phyloP scores from a whole-genome alignment of 2,797 vertebrate genomes.

The Margarornis squamiger region DNA sequence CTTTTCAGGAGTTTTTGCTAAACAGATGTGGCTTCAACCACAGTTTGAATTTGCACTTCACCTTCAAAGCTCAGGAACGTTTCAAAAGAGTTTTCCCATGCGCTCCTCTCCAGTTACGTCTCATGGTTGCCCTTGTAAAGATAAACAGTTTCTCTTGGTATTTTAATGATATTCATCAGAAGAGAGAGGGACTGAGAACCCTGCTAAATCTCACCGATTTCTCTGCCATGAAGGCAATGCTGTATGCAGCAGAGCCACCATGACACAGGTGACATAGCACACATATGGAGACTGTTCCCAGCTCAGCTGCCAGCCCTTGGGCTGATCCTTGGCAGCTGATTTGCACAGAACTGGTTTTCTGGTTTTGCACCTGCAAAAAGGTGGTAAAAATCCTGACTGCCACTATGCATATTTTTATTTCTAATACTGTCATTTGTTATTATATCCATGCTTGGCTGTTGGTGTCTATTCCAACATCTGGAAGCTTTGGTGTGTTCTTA shows the following conservation, averaged over 20 bases:
- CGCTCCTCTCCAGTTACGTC: not conserved
- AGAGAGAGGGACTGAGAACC: not conserved
- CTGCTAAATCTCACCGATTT: not conserved
- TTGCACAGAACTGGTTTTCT: not conserved
- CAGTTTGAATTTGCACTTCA: not conserved
- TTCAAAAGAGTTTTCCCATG: not conserved
- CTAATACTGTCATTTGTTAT: not conserved
- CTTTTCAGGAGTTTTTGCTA: not conserved
- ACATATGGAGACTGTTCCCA: not conserved
- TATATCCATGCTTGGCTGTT: not conserved
- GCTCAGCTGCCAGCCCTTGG: not conserved
- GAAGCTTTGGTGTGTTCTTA: not conserved
- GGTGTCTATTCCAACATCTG: not conserved
- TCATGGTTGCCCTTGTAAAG: not conserved
- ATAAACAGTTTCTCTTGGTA: not conserved
- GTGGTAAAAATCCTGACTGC: not conserved
- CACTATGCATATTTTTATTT: not conserved
- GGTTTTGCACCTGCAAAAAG: not conserved
- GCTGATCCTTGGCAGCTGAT: not conserved
- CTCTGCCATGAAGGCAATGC: not conserved
- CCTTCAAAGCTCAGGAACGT: not conserved
- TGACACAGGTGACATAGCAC: fast-evolving
- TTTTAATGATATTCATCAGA: not conserved
- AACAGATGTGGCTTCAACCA: not conserved
- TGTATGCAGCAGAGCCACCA: not conserved